These are phyloP conservation scores for Perdix hodgsoniae DNA, from an alignment of 2,797 vertebrate genomes.

Conservation along the genomic window DNA sequence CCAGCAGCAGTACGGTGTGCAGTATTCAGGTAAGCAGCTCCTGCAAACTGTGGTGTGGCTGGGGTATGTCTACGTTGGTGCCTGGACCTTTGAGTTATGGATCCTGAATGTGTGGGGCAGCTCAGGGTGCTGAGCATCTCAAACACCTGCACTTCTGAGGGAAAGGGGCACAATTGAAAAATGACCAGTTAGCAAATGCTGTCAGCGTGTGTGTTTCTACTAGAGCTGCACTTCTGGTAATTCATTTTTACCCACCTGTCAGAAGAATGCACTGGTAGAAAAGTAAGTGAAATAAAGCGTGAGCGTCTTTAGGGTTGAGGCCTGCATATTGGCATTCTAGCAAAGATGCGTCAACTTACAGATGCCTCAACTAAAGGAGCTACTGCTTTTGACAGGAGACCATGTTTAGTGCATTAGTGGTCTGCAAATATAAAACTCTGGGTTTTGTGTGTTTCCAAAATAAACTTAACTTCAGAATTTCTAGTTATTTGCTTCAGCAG, in stretches of 20 bases:
- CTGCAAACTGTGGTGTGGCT: accelerated
- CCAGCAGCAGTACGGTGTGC: constrained; percentile 93
- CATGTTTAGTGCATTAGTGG: background rate
- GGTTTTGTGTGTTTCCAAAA: background rate
- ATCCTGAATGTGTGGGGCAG: background rate
- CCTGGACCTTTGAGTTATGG: accelerated
- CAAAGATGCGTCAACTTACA: background rate
- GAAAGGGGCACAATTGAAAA: background rate
- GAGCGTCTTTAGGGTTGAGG: background rate
- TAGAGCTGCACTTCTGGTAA: background rate
- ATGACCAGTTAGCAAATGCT: background rate
- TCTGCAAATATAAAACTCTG: background rate
- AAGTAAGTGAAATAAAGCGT: background rate
- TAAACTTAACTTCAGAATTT: background rate
- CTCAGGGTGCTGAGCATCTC: background rate
- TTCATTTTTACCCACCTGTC: background rate
- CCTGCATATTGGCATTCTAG: background rate
- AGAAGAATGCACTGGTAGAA: background rate
- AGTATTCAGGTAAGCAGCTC: constrained; percentile 92
- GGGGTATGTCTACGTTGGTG: background rate
- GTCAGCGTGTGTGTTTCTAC: background rate
- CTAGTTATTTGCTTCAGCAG: background rate
- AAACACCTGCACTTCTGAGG: background rate
- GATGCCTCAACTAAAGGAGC: background rate
- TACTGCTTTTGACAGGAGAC: background rate